Percentiles rank a stretch among this genome's conserved stretches.
Evolutionary conservation across 2,888 invertebrate genomes (phyloP).

Genomic region (Fragum whitleyi): DNA sequence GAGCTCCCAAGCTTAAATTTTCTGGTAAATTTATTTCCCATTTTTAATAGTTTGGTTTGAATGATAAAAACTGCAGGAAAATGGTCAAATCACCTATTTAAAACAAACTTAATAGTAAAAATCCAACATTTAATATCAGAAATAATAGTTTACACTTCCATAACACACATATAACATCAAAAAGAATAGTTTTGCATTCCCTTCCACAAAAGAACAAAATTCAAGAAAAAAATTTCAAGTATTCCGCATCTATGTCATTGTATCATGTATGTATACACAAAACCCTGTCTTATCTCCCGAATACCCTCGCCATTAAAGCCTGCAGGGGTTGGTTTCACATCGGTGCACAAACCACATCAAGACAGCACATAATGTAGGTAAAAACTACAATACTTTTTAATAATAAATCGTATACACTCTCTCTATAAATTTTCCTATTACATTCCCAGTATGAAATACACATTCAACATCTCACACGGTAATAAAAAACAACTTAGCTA

Average conservation of each 20-base stretch:
- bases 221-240: background rate
- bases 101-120: too few relatives aligned
- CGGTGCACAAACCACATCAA: conserved; percentile 6
- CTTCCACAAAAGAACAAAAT: background rate
- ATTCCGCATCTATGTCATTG: conserved; percentile 5
- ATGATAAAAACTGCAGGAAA: too few relatives aligned
- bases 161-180: too few relatives aligned
- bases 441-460: conserved; percentile 5
- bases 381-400: conserved; percentile 2
- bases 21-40: conserved; percentile 61
- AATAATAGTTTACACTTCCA: too few relatives aligned
- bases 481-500: conserved; percentile 10
- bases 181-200: too few relatives aligned
- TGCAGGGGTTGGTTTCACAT: conserved; percentile 10
- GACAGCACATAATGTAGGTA: conserved; percentile 1
- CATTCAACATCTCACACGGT: conserved; percentile 1
- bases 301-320: background rate
- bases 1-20: conserved; percentile 52
- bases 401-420: conserved; percentile 5
- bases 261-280: conserved; percentile 1
- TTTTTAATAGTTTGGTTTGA: conserved; percentile 10
- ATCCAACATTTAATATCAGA: too few relatives aligned
- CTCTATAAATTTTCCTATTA: conserved; percentile 11
- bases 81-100: too few relatives aligned
- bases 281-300: conserved; percentile 6